A percentile compares a stretch with the other conserved stretches of the same genome.
These are phyloP conservation scores for Trichogramma pretiosum DNA, from an alignment of 1,140 invertebrate genomes.

Conservation along the genomic window DNA sequence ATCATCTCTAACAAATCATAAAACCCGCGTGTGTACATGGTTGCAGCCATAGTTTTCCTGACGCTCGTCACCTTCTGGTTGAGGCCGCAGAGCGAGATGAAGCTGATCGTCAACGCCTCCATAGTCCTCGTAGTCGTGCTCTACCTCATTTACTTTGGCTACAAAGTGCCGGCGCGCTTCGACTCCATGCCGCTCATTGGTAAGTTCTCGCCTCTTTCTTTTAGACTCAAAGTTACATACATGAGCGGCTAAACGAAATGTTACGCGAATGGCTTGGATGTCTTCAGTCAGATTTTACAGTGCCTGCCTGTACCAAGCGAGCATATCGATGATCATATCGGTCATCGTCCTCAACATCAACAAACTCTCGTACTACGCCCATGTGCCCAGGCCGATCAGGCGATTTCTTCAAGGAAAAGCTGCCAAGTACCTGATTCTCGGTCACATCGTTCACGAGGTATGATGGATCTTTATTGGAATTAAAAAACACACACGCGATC, in stretches of 20 bases:
- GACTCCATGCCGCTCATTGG: slow-evolving; percentile 56
- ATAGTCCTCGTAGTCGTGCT: slow-evolving; percentile 51
- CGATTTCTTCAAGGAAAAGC: slow-evolving; percentile 46
- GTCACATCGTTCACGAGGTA: slow-evolving; percentile 31
- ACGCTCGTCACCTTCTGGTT: slow-evolving; percentile 57
- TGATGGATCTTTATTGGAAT: too few relatives aligned
- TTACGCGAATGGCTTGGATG: slow-evolving; percentile 27
- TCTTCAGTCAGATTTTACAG: slow-evolving; percentile 52
- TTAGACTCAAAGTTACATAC: too few relatives aligned
- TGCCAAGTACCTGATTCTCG: slow-evolving; percentile 46
- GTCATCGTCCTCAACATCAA: slow-evolving; percentile 54
- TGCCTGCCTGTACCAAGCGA: slow-evolving; percentile 50
- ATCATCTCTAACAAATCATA: too few relatives aligned
- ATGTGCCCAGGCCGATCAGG: slow-evolving; percentile 50
- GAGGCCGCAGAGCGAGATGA: slow-evolving; percentile 56
- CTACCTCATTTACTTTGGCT: slow-evolving; percentile 56
- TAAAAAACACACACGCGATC: background rate
- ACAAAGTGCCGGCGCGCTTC: slow-evolving; percentile 51
- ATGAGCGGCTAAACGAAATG: slow-evolving; percentile 16
- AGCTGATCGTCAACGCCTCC: slow-evolving; percentile 53
- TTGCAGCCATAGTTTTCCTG: slow-evolving; percentile 53
- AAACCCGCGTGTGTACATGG: slow-evolving; percentile 17
- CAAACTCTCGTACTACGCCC: slow-evolving; percentile 39
- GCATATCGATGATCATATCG: slow-evolving; percentile 54
- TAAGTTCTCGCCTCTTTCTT: too few relatives aligned